Evolutionary conservation across 1,140 invertebrate genomes (phyloP).

Genomic region (Coptotermes formosanus): DNA sequence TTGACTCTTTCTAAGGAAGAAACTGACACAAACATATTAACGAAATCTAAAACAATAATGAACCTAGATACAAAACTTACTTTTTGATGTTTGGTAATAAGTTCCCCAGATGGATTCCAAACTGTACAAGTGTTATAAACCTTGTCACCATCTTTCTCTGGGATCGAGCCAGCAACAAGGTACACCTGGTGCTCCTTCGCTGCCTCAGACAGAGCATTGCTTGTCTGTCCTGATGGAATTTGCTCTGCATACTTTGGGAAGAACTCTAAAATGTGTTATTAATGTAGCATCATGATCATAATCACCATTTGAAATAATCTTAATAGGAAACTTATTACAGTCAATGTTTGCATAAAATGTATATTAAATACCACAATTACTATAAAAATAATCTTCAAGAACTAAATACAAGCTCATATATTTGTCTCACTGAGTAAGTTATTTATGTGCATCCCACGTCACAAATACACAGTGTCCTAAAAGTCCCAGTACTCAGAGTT

Average conservation of each 20-base stretch:
- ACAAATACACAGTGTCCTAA: too few species aligned
- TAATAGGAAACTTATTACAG: background rate
- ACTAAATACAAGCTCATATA: too few species aligned
- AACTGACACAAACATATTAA: too few species aligned
- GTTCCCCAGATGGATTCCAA: conserved; percentile 75
- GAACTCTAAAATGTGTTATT: conserved; percentile 54
- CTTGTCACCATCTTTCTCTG: conserved; percentile 68
- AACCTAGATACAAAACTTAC: conserved; percentile 44
- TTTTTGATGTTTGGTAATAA: conserved; percentile 74
- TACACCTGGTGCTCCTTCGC: conserved; percentile 78
- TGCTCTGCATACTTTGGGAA: conserved; percentile 84
- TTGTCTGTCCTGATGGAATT: conserved; percentile 75
- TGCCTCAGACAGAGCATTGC: conserved; percentile 63
- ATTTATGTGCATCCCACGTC: too few species aligned
- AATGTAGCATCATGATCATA: conserved; percentile 14
- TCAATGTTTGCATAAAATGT: background rate
- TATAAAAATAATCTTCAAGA: too few species aligned
- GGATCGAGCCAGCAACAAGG: conserved; percentile 87
- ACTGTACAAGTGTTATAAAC: conserved; percentile 91
- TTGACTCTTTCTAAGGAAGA: too few species aligned
- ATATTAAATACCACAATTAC: background rate
- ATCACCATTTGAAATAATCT: background rate
- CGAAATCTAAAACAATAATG: conserved; percentile 60
- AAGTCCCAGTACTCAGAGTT: too few species aligned
- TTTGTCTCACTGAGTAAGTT: too few species aligned